Percentiles rank a stretch among this genome's conserved stretches.
phyloP scores from a whole-genome alignment of 2,797 vertebrate genomes.

The Ibycter americanus region DNA sequence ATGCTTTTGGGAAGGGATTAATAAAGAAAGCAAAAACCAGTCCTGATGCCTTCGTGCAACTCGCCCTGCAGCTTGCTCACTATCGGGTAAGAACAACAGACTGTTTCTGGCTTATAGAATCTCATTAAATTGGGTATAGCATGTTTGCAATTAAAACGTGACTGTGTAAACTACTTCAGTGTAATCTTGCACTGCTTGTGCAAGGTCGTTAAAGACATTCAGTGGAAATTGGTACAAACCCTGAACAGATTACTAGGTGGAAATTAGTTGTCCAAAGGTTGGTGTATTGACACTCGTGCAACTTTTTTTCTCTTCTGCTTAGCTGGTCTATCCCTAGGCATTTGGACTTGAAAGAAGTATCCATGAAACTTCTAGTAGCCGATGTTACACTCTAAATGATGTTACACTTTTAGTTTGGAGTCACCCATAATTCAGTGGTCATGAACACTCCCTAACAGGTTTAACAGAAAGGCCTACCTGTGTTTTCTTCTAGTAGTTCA shows the following conservation, averaged over 20 bases:
- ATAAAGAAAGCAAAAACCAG: conserved; percentile 94
- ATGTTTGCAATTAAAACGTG: not conserved
- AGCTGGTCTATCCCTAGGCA: not conserved
- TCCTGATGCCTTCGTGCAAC: conserved; percentile 93
- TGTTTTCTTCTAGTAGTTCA: not conserved
- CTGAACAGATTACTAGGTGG: not conserved
- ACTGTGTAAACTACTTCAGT: not conserved
- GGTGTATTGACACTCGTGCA: not conserved
- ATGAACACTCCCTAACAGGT: not conserved
- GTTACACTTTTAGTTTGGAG: not conserved
- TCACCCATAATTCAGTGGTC: not conserved
- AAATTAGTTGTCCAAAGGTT: not conserved
- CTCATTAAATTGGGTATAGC: not conserved
- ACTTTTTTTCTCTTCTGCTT: not conserved
- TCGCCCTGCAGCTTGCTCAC: conserved; percentile 93
- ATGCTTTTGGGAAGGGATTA: conserved; percentile 88
- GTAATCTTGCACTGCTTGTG: not conserved
- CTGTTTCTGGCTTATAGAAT: not conserved
- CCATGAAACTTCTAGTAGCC: not conserved
- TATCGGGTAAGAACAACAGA: conserved; percentile 80
- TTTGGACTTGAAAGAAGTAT: not conserved
- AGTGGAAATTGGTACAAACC: not conserved
- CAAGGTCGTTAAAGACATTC: not conserved
- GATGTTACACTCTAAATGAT: not conserved
- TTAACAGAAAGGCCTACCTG: not conserved